A percentile compares a stretch with the other conserved stretches of the same genome.
phyloP scores from a whole-genome alignment of 2,888 invertebrate species.

The Dryococelus australis region DNA sequence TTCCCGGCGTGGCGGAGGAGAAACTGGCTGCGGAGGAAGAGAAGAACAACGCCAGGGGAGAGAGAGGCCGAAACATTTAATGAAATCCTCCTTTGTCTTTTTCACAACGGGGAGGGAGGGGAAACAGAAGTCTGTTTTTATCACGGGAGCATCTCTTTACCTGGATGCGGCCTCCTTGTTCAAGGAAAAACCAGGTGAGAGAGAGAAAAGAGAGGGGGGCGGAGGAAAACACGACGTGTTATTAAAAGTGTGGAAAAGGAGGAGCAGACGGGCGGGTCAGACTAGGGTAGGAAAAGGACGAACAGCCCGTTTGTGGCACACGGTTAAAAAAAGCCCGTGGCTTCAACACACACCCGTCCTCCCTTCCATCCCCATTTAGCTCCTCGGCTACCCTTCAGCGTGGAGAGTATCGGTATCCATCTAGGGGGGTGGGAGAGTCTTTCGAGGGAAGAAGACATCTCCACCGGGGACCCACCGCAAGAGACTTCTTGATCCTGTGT shows the following conservation, averaged over 20 bases:
- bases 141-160: slow-evolving; percentile 12
- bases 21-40: background rate
- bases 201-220: background rate
- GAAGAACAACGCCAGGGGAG: background rate
- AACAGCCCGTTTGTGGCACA: background rate
- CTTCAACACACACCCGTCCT: no score
- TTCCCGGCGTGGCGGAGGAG: background rate
- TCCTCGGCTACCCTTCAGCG: background rate
- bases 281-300: background rate
- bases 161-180: background rate
- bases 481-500: no score
- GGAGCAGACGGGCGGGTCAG: background rate
- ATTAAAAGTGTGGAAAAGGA: background rate
- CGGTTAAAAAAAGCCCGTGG: background rate
- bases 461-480: no score
- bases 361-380: no score
- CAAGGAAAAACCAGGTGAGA: background rate
- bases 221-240: background rate
- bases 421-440: background rate
- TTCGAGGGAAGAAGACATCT: no score
- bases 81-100: slow-evolving; percentile 2
- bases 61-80: slow-evolving; percentile 9
- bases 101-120: background rate
- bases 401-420: background rate
- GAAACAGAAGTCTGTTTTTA: slow-evolving; percentile 2